Conservation (phyloP, 2,888 invertebrate genomes). For the Priocnemis perturbator region DNA sequence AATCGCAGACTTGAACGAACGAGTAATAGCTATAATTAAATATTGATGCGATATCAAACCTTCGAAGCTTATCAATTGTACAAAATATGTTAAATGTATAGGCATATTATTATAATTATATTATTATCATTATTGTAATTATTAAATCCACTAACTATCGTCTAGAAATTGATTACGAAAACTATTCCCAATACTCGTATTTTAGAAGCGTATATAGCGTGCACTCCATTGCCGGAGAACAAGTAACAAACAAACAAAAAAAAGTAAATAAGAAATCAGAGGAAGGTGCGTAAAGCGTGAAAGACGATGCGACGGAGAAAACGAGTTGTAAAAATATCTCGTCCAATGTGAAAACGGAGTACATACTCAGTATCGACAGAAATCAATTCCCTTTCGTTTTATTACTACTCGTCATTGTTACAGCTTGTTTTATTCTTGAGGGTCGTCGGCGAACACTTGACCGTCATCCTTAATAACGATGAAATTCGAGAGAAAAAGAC, state of each 20-base stretch:
- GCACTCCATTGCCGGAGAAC: constrained; percentile 21
- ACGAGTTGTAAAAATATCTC: constrained; percentile 1
- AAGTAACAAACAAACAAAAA: constrained; percentile 10
- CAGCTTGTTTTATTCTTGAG: constrained; percentile 1
- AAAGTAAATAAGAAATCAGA: neutral
- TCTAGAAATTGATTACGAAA: constrained; percentile 57
- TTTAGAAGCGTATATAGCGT: constrained; percentile 54
- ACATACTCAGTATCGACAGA: neutral
- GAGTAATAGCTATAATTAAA: constrained; percentile 40
- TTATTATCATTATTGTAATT: constrained; percentile 58
- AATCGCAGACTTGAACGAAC: constrained; percentile 19
- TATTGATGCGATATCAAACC: constrained; percentile 58
- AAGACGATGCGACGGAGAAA: constrained; percentile 26
- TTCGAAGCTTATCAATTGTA: constrained; percentile 70
- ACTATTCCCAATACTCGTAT: constrained; percentile 64
- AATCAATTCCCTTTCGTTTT: neutral
- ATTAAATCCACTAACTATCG: constrained; percentile 52
- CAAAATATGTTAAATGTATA: constrained; percentile 70
- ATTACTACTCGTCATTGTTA: constrained; percentile 12
- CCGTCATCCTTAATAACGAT: neutral
- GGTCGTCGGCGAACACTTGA: no score
- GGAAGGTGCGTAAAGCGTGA: constrained; percentile 22
- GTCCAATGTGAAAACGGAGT: constrained; percentile 10
- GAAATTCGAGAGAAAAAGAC: constrained; percentile 14
- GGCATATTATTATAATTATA: constrained; percentile 59